Base-by-base conservation (phyloP, 1,140 invertebrate species). In the Brachystomella parvula region DNA sequence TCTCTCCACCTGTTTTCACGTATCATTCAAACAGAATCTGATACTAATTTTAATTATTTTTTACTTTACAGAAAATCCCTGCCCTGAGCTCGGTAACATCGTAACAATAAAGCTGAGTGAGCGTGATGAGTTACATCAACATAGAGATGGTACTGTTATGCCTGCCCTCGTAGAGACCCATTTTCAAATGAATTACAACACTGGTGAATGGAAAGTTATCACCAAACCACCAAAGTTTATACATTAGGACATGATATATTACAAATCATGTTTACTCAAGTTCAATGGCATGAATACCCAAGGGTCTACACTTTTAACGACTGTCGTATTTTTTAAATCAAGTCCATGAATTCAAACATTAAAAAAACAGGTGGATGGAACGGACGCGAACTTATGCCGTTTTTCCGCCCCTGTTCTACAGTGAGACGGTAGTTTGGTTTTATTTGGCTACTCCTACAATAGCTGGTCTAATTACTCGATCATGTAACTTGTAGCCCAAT, bases 151-250 rank as follows among this genome's bases (percentile, higher is more conserved):
- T 65, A 85, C 84, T 0, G 84, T 84, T 59, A 78, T 88, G 0
- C 84, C 85, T 0, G 87, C 90, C 83, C 80, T 91, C 49, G 89
- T 90, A 0, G 92, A 96, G 77, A 94, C 89, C 17, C 92, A 94
- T 78, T 95, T 95, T 83, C 92, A 95, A 79, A 95, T 96, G 92
- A 95, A 96, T 78, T 96, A 95, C 79, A 89, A 87, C 69, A 93
- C 90, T 64, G 92, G 92, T 0, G 91, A 94, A 76, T 95, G 92
- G 91, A 94, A 94, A 73, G 79, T 89, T 39, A 89, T 95, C 61
- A 90, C 92, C 75, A 95, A 94, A 74, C 67, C 69, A 2, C 71
- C 66, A 35, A 74, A 75, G 64, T 49, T 71, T 31, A 72, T 71
- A 49, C 49, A 47, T 28, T 6, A 56, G 12, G 12, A 32, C n/a